phyloP scores from a whole-genome alignment of 2,113 vertebrate species.

The Dasyornis broadbenti region DNA sequence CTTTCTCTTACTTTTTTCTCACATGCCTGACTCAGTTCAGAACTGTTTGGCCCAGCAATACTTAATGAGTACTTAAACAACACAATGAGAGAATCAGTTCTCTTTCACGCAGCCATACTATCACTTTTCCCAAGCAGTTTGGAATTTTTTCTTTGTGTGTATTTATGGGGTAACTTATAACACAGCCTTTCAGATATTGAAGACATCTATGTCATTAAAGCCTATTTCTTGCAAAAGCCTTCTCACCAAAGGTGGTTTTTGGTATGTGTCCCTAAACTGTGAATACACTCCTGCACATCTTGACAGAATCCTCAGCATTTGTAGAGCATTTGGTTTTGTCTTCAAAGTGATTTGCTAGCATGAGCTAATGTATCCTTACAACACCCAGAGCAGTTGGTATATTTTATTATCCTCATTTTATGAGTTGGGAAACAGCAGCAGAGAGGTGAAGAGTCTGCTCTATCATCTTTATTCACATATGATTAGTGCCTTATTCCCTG shows the following conservation, averaged over 20 bases:
- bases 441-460: not conserved
- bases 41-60: not conserved
- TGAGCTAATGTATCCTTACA: not conserved
- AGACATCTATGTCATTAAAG: not conserved
- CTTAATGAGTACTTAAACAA: not conserved
- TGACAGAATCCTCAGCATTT: not conserved
- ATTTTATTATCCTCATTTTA: slow-evolving; percentile 4
- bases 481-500: not conserved
- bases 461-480: not conserved
- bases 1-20: not conserved
- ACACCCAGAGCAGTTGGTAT: not conserved
- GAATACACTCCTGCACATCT: not conserved
- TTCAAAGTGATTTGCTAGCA: not conserved
- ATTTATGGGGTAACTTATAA: not conserved
- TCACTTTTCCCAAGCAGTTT: not conserved
- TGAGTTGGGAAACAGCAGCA: not conserved
- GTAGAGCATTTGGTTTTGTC: not conserved
- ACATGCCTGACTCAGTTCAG: not conserved
- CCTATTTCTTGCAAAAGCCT: not conserved
- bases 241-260: not conserved
- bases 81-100: not conserved
- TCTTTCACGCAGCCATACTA: not conserved
- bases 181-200: not conserved
- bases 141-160: not conserved
- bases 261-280: not conserved